Conservation (phyloP, 2,113 vertebrate genomes). For the Ifrita kowaldi region DNA sequence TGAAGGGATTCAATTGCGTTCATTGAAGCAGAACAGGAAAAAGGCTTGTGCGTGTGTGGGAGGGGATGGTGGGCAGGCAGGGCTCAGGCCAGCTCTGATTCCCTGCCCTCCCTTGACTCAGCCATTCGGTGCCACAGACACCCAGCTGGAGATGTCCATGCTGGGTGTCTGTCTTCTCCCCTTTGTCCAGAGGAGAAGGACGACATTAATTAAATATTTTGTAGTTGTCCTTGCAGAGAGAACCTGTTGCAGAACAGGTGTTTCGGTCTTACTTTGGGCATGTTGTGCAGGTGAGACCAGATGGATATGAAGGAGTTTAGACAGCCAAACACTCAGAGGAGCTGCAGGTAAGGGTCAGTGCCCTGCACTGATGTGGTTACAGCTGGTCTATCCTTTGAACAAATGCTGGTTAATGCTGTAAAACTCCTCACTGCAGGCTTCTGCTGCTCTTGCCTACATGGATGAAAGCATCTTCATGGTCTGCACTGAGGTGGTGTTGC, state of each 20-base stretch:
- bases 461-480: neutral
- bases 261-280: neutral
- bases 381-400: neutral
- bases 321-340: neutral
- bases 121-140: neutral
- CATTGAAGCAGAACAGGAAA: neutral
- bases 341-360: neutral
- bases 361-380: neutral
- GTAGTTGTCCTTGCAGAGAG: neutral
- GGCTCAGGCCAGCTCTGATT: neutral
- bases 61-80: neutral
- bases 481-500: neutral
- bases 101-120: neutral
- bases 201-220: neutral
- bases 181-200: neutral
- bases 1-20: neutral
- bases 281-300: neutral
- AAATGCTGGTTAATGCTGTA: neutral
- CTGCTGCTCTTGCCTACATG: neutral
- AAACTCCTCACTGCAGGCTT: neutral
- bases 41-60: neutral
- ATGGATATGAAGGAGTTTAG: neutral
- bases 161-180: no score
- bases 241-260: neutral
- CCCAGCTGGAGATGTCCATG: neutral